Percentiles rank a stretch among this genome's conserved stretches.
phyloP scores from a whole-genome alignment of 2,113 vertebrate genomes.

The Orycteropus afer region DNA sequence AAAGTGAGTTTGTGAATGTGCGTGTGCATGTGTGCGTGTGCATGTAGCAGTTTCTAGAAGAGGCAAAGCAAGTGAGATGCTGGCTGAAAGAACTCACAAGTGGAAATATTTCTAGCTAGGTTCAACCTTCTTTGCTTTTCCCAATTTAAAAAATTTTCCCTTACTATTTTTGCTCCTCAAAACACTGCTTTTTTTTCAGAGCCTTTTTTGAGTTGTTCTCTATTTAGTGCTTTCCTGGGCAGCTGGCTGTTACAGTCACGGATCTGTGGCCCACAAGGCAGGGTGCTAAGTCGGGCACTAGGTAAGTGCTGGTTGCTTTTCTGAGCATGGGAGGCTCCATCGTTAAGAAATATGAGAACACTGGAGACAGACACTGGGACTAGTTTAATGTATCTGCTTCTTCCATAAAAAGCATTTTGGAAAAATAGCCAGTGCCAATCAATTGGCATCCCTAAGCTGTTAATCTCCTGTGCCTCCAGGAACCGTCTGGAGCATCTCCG shows the following conservation, averaged over 20 bases:
- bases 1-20: neutral
- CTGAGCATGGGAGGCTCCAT: neutral
- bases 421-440: slow-evolving; percentile 24
- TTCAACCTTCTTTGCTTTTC: slow-evolving; percentile 50
- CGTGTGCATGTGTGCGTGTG: neutral
- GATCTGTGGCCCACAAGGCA: neutral
- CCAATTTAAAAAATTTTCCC: slow-evolving; percentile 52
- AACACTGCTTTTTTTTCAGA: slow-evolving; percentile 60
- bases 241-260: neutral
- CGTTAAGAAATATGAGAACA: neutral
- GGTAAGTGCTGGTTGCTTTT: neutral
- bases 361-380: neutral
- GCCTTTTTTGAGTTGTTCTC: slow-evolving; percentile 32
- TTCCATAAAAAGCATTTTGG: slow-evolving; percentile 14
- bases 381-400: slow-evolving; percentile 7
- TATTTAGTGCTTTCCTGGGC: slow-evolving; percentile 43
- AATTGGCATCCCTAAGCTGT: slow-evolving; percentile 32
- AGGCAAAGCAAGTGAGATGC: neutral
- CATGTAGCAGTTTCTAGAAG: neutral
- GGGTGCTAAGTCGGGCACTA: slow-evolving; percentile 5
- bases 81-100: neutral
- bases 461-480: slow-evolving; percentile 61
- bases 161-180: slow-evolving; percentile 57
- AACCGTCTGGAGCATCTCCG: slow-evolving; percentile 67
- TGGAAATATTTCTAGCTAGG: slow-evolving; percentile 48